phyloP scores from a whole-genome alignment of 1,140 invertebrate genomes.

The Hyles vespertilio region DNA sequence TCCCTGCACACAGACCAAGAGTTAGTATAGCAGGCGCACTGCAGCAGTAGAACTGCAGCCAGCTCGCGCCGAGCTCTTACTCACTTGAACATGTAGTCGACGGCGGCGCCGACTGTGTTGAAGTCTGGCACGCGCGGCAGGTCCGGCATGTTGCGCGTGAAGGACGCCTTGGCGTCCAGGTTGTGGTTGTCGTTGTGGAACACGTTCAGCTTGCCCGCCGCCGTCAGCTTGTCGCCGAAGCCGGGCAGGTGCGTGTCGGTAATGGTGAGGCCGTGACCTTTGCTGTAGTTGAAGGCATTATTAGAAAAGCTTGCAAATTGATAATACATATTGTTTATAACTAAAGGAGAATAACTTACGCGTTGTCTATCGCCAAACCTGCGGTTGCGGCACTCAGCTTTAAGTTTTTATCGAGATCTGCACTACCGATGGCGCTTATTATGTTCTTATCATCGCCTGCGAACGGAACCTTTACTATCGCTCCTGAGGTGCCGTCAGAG shows the following conservation, averaged over 20 bases:
- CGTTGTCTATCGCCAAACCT: constrained; percentile 37
- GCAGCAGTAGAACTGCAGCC: neutral
- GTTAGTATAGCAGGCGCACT: neutral
- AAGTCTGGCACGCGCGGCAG: constrained; percentile 32
- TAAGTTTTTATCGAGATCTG: constrained; percentile 7
- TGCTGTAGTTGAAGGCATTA: constrained; percentile 5
- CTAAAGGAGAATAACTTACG: constrained; percentile 27
- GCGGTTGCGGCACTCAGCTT: constrained; percentile 25
- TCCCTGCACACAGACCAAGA: constrained; percentile 1
- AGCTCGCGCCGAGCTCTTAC: neutral
- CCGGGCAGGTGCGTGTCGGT: constrained; percentile 30
- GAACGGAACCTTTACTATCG: constrained; percentile 32
- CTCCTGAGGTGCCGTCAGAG: constrained; percentile 31
- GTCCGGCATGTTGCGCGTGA: constrained; percentile 35
- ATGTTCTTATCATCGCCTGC: constrained; percentile 34
- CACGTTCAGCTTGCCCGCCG: constrained; percentile 34
- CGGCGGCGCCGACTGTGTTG: constrained; percentile 39
- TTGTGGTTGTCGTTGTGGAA: constrained; percentile 45
- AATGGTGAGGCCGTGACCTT: constrained; percentile 27
- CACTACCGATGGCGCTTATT: constrained; percentile 33
- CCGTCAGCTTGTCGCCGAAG: constrained; percentile 36
- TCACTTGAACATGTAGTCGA: constrained; percentile 2
- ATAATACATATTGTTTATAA: too few species aligned
- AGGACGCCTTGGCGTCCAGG: constrained; percentile 37
- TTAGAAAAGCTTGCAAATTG: neutral